Base-by-base conservation (phyloP, 2,113 vertebrate genomes). In the Callorhinus ursinus region DNA sequence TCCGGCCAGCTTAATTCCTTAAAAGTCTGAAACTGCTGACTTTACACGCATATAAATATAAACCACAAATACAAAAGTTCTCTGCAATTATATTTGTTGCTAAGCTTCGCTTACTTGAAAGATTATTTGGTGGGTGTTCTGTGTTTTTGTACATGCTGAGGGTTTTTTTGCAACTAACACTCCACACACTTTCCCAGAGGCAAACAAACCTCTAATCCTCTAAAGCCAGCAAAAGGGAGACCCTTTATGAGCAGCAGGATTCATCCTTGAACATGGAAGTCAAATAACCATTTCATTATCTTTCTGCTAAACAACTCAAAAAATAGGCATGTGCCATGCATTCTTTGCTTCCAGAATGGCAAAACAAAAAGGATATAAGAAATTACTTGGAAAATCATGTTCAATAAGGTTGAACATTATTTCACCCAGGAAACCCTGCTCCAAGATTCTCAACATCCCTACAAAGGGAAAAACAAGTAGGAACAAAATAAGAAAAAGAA, bases 81-180 rank as follows among this genome's bases (percentile, higher is more conserved):
- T 72, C 61, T 76, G 13, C 24, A 80, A 39, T 90, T 84, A 33
- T 80, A 92, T 63, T 96, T 67, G 49, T 95, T 95, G 69, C 46
- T 90, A 92, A 85, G 57, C 24, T 96, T 93, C 90, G 36, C 77
- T 94, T 79, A 79, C 12, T 42, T 87, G 80, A 94, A 84, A 80
- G 67, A 59, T 84, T 95, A 96, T 81, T 88, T 93, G 42, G 57
- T 92, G 0, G 33, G 11, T 36, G 4, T 65, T 87, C 36, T 55
- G 15, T 55, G 42, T 85, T 88, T 88, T 69, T 53, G 57, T n/a
- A 80, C 15, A 24, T 65, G 74, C 36, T 76, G 61, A 88, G 24
- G 16, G 61, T 46, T 91, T 79, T 79, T n/a, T 65, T 49, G 3
- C 5, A 77, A 53, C 7, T 69, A 95, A 83, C 10, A 59, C 16